These are phyloP conservation scores for Pachycephus smyrnensis DNA, from an alignment of 2,888 invertebrate species.

Conservation along the genomic window DNA sequence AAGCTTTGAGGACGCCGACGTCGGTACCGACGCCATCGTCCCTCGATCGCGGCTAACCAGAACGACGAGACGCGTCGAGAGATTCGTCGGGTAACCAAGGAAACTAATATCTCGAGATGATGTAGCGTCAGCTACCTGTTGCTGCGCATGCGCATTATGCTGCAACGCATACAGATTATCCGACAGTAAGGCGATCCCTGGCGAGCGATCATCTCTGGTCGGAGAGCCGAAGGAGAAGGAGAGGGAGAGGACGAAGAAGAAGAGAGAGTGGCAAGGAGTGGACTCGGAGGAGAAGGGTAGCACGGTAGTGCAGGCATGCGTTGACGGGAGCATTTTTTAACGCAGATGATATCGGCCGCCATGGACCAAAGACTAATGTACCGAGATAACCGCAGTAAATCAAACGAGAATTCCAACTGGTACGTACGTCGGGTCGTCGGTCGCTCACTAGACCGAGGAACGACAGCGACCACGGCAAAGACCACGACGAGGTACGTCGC, in stretches of 20 bases:
- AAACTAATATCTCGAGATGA: background rate
- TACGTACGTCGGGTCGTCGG: background rate
- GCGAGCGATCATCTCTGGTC: slow-evolving; percentile 18
- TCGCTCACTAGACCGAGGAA: slow-evolving; percentile 1
- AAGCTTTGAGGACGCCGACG: no score
- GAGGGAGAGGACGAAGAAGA: background rate
- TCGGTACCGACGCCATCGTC: background rate
- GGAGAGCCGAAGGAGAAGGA: background rate
- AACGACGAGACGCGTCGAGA: background rate
- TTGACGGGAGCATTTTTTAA: slow-evolving; percentile 58
- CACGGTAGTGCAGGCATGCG: slow-evolving; percentile 50
- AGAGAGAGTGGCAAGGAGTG: background rate
- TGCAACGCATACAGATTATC: background rate
- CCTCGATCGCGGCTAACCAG: background rate
- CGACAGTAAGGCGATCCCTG: slow-evolving; percentile 16
- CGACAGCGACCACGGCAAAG: background rate
- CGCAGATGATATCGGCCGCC: slow-evolving; percentile 56
- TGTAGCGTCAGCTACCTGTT: background rate
- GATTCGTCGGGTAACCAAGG: background rate
- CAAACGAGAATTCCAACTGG: slow-evolving; percentile 32
- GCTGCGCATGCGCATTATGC: background rate
- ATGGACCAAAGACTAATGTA: slow-evolving; percentile 57
- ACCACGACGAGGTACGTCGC: background rate
- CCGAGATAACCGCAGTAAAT: slow-evolving; percentile 59
- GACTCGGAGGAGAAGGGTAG: slow-evolving; percentile 32